Percentiles rank a stretch among this genome's conserved stretches.
Conservation (phyloP, 2,797 vertebrate genomes). For the Dipus sagitta region DNA sequence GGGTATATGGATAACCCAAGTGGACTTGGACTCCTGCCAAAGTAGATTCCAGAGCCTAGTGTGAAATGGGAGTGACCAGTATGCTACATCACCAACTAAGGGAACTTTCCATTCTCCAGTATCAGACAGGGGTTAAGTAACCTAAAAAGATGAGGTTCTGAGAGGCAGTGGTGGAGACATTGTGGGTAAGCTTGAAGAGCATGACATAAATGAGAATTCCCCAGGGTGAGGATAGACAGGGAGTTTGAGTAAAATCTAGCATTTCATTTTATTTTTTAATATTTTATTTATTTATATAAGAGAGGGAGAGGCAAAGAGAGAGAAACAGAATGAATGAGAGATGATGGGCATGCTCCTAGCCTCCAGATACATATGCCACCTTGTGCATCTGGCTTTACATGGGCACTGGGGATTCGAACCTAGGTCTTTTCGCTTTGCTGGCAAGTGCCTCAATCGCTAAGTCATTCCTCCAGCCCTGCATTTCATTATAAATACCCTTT, state of each 20-base stretch:
- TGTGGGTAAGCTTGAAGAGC: background rate
- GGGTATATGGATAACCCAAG: background rate
- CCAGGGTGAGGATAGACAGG: background rate
- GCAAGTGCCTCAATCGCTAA: too few species aligned
- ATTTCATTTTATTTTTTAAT: background rate
- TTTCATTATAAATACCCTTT: constrained; percentile 4
- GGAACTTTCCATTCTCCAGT: background rate
- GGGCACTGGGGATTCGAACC: too few species aligned
- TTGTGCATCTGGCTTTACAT: too few species aligned
- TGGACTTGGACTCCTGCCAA: background rate
- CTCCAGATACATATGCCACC: too few species aligned
- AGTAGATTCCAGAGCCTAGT: background rate
- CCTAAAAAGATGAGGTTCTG: background rate
- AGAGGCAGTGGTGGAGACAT: background rate
- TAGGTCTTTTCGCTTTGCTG: too few species aligned
- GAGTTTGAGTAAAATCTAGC: background rate
- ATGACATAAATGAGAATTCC: background rate
- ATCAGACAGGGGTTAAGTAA: background rate
- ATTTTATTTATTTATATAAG: too few species aligned
- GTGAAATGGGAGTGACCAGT: background rate
- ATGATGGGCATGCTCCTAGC: too few species aligned
- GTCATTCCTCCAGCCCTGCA: background rate
- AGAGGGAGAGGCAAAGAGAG: too few species aligned
- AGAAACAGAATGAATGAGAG: too few species aligned
- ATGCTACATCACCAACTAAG: background rate